Conservation (phyloP, 2,888 invertebrate species). For the Lepas anatifera region DNA sequence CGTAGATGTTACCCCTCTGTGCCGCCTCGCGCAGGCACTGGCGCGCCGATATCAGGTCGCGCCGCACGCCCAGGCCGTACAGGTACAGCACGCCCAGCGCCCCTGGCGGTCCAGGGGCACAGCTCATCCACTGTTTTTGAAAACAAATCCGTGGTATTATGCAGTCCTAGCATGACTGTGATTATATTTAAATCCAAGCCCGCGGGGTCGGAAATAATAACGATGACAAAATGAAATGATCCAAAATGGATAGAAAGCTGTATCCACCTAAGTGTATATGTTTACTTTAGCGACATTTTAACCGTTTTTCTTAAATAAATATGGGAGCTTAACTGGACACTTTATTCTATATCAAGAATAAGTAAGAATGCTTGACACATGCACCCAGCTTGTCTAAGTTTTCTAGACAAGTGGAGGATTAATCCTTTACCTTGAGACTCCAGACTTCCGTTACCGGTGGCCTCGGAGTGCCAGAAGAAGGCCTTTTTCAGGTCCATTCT, state of each 20-base stretch:
- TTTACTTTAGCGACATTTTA: too few relatives aligned
- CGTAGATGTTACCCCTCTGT: neutral
- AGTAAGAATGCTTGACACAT: too few relatives aligned
- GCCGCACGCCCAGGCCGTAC: neutral
- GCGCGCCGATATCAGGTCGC: neutral
- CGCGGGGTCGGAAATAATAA: neutral
- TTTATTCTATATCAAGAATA: too few relatives aligned
- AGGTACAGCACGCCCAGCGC: neutral
- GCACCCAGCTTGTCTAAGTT: too few relatives aligned
- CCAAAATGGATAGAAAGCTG: neutral
- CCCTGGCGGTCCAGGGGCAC: neutral
- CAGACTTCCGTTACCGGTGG: constrained; percentile 1
- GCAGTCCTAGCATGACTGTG: neutral
- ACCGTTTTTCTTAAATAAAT: too few relatives aligned
- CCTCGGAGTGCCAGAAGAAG: neutral
- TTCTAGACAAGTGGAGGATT: too few relatives aligned
- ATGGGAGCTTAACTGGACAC: too few relatives aligned
- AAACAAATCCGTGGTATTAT: too few relatives aligned
- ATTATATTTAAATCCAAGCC: neutral
- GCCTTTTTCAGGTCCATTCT: neutral
- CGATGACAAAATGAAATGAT: neutral
- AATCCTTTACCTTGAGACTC: neutral
- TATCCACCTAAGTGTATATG: too few relatives aligned
- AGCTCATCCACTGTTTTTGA: too few relatives aligned
- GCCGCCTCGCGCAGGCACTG: neutral